phyloP scores from a whole-genome alignment of 2,888 invertebrate genomes.

The Noctua janthe region DNA sequence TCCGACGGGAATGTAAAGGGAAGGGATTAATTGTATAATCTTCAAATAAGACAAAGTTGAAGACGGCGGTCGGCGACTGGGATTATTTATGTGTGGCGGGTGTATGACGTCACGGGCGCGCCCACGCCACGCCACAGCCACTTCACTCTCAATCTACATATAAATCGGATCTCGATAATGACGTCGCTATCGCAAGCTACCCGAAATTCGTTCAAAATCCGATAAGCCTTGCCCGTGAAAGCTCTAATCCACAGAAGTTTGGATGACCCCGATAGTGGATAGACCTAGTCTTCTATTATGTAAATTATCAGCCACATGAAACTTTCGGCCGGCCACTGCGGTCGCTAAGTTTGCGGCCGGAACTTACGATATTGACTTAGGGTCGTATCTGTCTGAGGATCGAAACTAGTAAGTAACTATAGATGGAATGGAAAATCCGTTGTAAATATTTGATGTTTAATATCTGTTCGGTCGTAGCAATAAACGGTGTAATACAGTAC shows the following conservation, averaged over 20 bases:
- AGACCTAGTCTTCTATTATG: conserved; percentile 90
- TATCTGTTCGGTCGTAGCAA: conserved; percentile 44
- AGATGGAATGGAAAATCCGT: conserved; percentile 68
- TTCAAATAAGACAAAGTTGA: conserved; percentile 81
- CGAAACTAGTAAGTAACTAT: conserved; percentile 76
- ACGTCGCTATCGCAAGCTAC: conserved; percentile 88
- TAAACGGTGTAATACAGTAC: conserved; percentile 55
- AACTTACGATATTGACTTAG: conserved; percentile 87
- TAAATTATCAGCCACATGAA: conserved; percentile 89
- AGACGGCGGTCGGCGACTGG: conserved; percentile 76
- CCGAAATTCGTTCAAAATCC: conserved; percentile 89
- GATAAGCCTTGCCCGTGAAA: conserved; percentile 88
- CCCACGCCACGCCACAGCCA: conserved; percentile 75
- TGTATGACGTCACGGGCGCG: conserved; percentile 78
- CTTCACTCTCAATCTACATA: conserved; percentile 89
- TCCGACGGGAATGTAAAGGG: conserved; percentile 81
- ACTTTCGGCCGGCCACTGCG: conserved; percentile 85
- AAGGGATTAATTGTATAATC: conserved; percentile 84
- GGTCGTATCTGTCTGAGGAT: conserved; percentile 81
- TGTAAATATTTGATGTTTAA: conserved; percentile 72
- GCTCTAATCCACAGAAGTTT: conserved; percentile 89
- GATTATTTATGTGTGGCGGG: conserved; percentile 78
- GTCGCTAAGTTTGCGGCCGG: conserved; percentile 84
- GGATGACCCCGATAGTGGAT: conserved; percentile 89
- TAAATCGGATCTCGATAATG: conserved; percentile 90